Conservation (phyloP, 2,797 vertebrate species). For the Psittacula echo region DNA sequence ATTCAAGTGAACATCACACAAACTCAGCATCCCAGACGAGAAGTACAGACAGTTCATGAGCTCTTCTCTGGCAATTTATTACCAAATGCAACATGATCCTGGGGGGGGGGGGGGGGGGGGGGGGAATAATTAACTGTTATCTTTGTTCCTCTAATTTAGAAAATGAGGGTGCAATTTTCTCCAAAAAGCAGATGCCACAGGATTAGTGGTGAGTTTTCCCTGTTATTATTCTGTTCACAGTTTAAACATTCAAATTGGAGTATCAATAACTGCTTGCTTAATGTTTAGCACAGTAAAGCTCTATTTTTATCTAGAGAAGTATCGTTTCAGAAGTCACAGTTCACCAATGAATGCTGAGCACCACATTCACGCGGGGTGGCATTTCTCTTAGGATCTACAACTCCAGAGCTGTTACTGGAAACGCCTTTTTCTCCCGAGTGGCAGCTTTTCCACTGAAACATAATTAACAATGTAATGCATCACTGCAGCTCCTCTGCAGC, state of each 20-base stretch:
- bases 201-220: not conserved
- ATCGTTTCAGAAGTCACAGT: not conserved
- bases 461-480: constrained; percentile 9
- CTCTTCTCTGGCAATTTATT: not conserved
- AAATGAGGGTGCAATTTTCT: constrained; percentile 21
- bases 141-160: constrained; percentile 34
- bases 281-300: not conserved
- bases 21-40: not conserved
- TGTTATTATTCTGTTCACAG: constrained; percentile 32
- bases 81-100: not conserved
- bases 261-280: not conserved
- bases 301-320: not conserved
- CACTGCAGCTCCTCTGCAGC: not conserved
- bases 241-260: constrained; percentile 17
- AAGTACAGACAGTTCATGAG: not conserved
- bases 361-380: not conserved
- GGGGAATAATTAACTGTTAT: not conserved
- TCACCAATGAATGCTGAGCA: constrained; percentile 1
- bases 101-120: no score
- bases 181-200: not conserved
- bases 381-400: not conserved
- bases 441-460: not conserved
- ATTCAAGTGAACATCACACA: not conserved
- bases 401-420: constrained; percentile 1
- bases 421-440: not conserved